These are phyloP conservation scores for Glaucomys volans DNA, from an alignment of 2,113 vertebrate genomes.

Conservation along the genomic window DNA sequence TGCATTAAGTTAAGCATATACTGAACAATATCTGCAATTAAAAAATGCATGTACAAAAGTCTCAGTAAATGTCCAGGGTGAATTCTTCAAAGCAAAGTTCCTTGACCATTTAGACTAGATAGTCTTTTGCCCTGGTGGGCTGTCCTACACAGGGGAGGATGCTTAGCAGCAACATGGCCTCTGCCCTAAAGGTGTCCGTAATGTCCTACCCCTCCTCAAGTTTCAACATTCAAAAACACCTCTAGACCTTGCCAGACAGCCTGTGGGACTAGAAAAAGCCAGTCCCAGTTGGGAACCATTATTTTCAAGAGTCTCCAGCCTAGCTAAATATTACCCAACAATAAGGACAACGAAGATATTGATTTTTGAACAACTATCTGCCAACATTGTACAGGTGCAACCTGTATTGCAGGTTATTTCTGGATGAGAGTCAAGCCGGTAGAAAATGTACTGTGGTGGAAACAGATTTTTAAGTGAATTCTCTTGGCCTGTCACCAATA, in stretches of 20 bases:
- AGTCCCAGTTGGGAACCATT: background rate
- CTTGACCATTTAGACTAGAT: background rate
- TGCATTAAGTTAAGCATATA: background rate
- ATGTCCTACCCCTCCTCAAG: background rate
- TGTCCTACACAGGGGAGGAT: too few species aligned
- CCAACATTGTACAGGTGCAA: background rate
- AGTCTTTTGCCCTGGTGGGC: background rate
- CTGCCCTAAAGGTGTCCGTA: background rate
- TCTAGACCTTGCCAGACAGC: background rate
- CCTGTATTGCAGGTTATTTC: background rate
- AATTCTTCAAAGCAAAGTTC: background rate
- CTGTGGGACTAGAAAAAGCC: background rate
- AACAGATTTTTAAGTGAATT: background rate
- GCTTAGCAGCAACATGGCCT: background rate
- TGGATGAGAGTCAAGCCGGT: background rate
- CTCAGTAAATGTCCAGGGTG: background rate
- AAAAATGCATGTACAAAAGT: constrained; percentile 15
- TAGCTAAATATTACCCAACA: background rate
- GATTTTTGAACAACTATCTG: background rate
- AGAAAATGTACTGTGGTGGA: background rate
- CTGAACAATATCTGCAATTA: constrained; percentile 2
- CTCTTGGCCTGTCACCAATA: background rate
- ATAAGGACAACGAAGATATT: background rate
- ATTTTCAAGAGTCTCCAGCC: background rate
- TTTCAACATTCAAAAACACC: background rate